Evolutionary conservation across 2,797 vertebrate genomes (phyloP), one percentile per base, ranked within the genome.

Genomic region (Falco berigora): DNA sequence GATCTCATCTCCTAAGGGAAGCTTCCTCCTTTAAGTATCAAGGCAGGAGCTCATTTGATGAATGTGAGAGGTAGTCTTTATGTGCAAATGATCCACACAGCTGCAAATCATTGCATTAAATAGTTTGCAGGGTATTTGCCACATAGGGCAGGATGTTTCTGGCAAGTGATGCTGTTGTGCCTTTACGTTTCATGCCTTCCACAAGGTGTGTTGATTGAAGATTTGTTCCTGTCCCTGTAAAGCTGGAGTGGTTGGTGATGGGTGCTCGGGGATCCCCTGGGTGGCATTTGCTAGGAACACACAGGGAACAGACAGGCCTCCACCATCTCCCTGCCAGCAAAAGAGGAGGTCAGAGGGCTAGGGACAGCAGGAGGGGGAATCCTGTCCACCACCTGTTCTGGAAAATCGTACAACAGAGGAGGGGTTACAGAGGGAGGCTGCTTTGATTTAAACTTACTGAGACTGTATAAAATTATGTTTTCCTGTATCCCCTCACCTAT

Each of bases 101-200:
- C 78, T 50, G 50, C 42, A 71, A 13, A 13, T 18, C 36, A 4
- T 4, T 9, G 11, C 25, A 2, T 9, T 32, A 10, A 68, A 5
- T 38, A 24, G 14, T 16, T 44, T 24, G 1, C 4, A 30, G 44
- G 42, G 4, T 13, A 2, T 20, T 56, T 68, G 23, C 28, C 22
- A 2, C 5, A 0, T 3, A 4, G 47, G 46, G 18, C 5, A 32
- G 24, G 36, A 14, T 0, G 2, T 42, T 38, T 44, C 30, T 53
- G 6, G 25, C 28, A 27, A 5, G 46, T 5, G 11, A 8, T 1
- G 18, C 5, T 34, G 6, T 14, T 5, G 3, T 14, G 47, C 40
- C 25, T 79, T 59, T 30, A 34, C 1, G 1, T 56, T 74, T 52
- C 8, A 1, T 28, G 17, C 21, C 8, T 21, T 49, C 36, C 15